Evolutionary conservation across 2,797 vertebrate species (phyloP).

Genomic region (Amblyraja radiata): DNA sequence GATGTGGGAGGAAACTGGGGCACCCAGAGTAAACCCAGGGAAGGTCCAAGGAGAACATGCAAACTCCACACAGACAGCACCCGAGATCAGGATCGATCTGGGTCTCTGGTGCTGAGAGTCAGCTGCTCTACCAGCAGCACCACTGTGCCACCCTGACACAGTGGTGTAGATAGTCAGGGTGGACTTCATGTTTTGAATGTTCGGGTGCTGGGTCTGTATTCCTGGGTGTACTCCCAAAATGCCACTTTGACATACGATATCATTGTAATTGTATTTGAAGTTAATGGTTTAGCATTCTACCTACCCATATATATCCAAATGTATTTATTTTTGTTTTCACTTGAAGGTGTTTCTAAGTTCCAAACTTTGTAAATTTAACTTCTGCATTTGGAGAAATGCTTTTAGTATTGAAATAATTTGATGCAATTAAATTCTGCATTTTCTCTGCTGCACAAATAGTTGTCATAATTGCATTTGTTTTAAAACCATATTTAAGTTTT

Average conservation of each 20-base stretch:
- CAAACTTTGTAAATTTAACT: not conserved
- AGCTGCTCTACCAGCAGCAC: too few relatives aligned
- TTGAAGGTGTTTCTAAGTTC: not conserved
- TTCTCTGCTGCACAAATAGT: not conserved
- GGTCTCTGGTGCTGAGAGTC: too few relatives aligned
- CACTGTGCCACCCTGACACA: too few relatives aligned
- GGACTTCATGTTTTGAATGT: not conserved
- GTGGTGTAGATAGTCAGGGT: not conserved
- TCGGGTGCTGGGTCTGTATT: not conserved
- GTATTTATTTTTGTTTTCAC: not conserved
- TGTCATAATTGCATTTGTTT: not conserved
- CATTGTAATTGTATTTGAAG: not conserved
- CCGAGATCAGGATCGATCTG: too few relatives aligned
- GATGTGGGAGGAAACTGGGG: too few relatives aligned
- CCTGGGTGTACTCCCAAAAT: not conserved
- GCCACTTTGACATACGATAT: not conserved
- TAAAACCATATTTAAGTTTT: not conserved
- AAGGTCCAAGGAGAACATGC: too few relatives aligned
- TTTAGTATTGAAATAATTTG: not conserved
- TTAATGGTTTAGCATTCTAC: not conserved
- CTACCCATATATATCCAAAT: not conserved
- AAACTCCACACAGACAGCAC: too few relatives aligned
- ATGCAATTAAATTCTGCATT: not conserved
- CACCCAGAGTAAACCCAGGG: too few relatives aligned
- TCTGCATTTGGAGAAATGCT: not conserved